Conservation (phyloP, 1,140 invertebrate genomes). For the Temnothorax curvispinosus region DNA sequence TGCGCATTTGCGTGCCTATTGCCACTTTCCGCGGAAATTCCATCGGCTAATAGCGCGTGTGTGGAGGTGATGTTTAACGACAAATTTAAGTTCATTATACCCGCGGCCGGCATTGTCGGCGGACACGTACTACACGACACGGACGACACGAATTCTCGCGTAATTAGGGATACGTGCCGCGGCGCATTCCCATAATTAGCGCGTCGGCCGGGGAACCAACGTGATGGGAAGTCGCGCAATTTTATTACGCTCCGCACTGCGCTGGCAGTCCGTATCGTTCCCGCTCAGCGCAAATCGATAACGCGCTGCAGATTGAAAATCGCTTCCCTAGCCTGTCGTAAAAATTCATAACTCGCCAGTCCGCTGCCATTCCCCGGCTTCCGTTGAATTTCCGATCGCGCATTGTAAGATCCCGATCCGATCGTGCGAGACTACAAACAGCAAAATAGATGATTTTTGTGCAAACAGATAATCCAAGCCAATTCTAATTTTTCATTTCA, state of each 20-base stretch:
- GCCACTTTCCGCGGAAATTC: conserved; percentile 24
- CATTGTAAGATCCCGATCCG: conserved; percentile 28
- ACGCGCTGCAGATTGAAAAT: conserved; percentile 54
- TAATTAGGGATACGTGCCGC: conserved; percentile 52
- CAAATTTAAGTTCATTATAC: conserved; percentile 61
- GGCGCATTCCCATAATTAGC: conserved; percentile 53
- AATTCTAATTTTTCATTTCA: conserved; percentile 6
- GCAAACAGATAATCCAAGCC: neutral
- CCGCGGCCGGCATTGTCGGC: conserved; percentile 20
- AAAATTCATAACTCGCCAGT: conserved; percentile 42
- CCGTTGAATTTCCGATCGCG: conserved; percentile 34
- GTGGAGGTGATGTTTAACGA: conserved; percentile 47
- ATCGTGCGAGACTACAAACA: neutral
- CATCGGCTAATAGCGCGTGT: conserved; percentile 20
- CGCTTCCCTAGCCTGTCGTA: conserved; percentile 29
- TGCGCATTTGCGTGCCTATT: conserved; percentile 18
- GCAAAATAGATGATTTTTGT: neutral
- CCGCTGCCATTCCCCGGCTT: neutral
- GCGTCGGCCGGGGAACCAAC: neutral
- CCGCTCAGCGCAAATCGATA: conserved; percentile 42
- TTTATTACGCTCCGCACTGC: conserved; percentile 22
- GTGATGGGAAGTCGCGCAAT: conserved; percentile 14
- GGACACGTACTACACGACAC: conserved; percentile 37
- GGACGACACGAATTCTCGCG: conserved; percentile 51
- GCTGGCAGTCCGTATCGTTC: conserved; percentile 8